Percentiles rank a stretch among this genome's conserved stretches.
phyloP scores from a whole-genome alignment of 2,113 vertebrate species.

The Heptranchias perlo region DNA sequence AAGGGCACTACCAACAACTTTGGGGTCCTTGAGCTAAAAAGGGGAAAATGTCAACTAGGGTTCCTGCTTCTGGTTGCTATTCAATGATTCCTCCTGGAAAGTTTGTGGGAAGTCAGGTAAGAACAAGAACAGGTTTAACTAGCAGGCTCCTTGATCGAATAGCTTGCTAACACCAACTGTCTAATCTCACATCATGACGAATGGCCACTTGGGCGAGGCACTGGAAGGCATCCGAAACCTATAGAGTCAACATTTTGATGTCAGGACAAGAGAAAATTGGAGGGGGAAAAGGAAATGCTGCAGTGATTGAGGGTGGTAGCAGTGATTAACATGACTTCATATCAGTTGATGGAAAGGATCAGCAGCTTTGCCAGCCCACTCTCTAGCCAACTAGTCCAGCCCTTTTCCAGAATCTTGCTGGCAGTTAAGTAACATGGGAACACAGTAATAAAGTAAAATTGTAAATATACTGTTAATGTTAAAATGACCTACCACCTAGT shows the following conservation, averaged over 20 bases:
- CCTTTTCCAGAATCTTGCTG: neutral
- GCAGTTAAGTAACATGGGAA: neutral
- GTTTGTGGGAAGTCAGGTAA: neutral
- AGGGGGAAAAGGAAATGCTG: neutral
- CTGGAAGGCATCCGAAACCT: no score
- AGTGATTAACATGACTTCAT: neutral
- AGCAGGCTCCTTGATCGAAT: neutral
- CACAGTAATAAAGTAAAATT: neutral
- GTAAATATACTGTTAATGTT: neutral
- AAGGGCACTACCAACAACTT: neutral
- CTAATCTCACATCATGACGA: neutral
- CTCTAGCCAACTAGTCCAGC: neutral
- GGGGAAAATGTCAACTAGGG: neutral
- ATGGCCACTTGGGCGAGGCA: neutral
- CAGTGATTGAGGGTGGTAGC: neutral
- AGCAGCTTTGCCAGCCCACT: neutral
- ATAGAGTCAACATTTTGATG: neutral
- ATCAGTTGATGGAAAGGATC: neutral
- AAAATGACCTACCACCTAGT: neutral
- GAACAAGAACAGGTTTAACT: neutral
- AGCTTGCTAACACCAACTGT: neutral
- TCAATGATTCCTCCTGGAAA: neutral
- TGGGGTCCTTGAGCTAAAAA: neutral
- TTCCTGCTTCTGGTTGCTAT: neutral
- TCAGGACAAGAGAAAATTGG: neutral